Conservation (phyloP, 2,113 vertebrate species). For the Condylura cristata region DNA sequence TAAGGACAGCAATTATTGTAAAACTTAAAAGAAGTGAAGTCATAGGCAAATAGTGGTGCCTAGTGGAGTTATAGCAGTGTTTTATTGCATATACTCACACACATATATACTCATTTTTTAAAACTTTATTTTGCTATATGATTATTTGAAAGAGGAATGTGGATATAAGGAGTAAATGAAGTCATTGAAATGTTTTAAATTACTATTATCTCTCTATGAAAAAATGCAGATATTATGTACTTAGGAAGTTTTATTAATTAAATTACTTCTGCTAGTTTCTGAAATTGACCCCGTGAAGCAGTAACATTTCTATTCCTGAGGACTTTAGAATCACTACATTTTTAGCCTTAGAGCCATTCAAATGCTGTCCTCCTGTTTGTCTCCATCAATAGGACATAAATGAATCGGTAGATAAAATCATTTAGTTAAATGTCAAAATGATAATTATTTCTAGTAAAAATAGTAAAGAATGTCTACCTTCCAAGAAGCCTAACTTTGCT, state of each 20-base stretch:
- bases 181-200: background rate
- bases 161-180: background rate
- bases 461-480: conserved; percentile 49
- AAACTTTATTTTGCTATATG: background rate
- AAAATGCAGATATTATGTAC: background rate
- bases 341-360: background rate
- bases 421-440: conserved; percentile 56
- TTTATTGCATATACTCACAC: background rate
- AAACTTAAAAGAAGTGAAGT: background rate
- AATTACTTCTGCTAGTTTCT: background rate
- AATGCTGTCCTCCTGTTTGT: background rate
- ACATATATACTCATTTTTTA: background rate
- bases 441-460: conserved; percentile 67
- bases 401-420: conserved; percentile 17
- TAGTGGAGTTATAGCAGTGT: background rate
- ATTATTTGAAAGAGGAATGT: background rate
- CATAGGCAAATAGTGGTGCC: background rate
- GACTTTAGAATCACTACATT: background rate
- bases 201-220: background rate
- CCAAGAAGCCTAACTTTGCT: background rate
- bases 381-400: background rate
- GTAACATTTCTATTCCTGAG: background rate
- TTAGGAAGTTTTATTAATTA: background rate
- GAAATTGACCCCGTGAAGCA: background rate
- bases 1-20: background rate